Percentiles rank a stretch among this genome's conserved stretches.
These are phyloP conservation scores for Podargus strigoides DNA, from an alignment of 2,797 vertebrate species.

Conservation along the genomic window DNA sequence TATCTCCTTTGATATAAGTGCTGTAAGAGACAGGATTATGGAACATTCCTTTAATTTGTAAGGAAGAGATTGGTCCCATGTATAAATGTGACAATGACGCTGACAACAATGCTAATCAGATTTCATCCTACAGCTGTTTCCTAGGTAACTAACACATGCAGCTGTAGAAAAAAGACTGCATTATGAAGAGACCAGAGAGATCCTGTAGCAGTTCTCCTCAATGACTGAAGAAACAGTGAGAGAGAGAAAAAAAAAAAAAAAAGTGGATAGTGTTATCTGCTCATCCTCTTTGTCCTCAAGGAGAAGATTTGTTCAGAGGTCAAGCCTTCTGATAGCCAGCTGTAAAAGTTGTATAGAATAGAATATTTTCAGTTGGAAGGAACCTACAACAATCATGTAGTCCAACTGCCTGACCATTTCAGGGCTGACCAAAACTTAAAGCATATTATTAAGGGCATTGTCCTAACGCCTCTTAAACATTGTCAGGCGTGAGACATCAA, in stretches of 20 bases:
- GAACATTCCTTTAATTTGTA: not conserved
- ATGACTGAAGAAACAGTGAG: not conserved
- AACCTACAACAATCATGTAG: no score
- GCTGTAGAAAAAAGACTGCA: not conserved
- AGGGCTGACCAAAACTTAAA: not conserved
- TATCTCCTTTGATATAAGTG: not conserved
- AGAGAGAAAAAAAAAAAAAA: not conserved
- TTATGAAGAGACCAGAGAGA: not conserved
- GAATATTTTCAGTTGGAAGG: not conserved
- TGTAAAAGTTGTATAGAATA: not conserved
- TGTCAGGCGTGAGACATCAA: not conserved
- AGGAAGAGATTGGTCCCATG: not conserved
- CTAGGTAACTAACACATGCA: not conserved
- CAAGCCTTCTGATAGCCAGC: not conserved
- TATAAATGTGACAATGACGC: not conserved
- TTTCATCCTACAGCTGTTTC: not conserved
- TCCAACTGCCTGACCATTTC: not conserved
- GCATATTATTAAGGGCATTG: not conserved
- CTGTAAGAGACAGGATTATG: not conserved
- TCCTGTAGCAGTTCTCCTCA: not conserved
- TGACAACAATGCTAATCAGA: not conserved
- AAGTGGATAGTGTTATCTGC: not conserved
- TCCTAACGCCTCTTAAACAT: not conserved
- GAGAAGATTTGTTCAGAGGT: not conserved
- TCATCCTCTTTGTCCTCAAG: not conserved